Evolutionary conservation across 2,888 invertebrate genomes (phyloP).

Genomic region (Limenitis arthemis): DNA sequence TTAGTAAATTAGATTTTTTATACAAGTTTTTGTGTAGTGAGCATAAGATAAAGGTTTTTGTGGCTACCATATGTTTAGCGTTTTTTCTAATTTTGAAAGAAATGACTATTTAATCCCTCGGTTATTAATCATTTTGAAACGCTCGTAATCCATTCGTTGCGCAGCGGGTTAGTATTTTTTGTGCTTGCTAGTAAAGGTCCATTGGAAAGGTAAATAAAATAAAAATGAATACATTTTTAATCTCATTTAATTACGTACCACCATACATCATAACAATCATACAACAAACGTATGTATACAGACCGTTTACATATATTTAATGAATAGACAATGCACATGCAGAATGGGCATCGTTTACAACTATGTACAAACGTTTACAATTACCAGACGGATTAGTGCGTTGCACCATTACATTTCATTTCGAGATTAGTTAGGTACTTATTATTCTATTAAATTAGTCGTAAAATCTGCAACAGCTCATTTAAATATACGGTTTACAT

Average conservation of each 20-base stretch:
- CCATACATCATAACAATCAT: conserved; percentile 53
- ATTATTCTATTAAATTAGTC: conserved; percentile 10
- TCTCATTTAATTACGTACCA: conserved; percentile 54
- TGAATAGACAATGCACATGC: conserved; percentile 24
- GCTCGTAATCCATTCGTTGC: background rate
- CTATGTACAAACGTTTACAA: conserved; percentile 30
- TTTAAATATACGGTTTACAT: conserved; percentile 12
- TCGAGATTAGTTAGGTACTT: conserved; percentile 1
- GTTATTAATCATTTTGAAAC: conserved; percentile 8
- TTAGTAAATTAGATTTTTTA: no score
- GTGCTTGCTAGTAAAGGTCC: background rate
- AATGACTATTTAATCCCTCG: conserved; percentile 5
- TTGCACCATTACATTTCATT: conserved; percentile 7
- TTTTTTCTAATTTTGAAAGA: conserved; percentile 12
- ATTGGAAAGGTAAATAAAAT: conserved; percentile 4
- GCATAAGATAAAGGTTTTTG: conserved; percentile 6
- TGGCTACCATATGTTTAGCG: background rate
- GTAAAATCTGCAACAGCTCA: conserved; percentile 7
- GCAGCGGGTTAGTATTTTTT: conserved; percentile 9
- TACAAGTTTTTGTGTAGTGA: no score
- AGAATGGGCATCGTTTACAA: conserved; percentile 22
- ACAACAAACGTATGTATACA: conserved; percentile 40
- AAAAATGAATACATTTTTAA: conserved; percentile 28
- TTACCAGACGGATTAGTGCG: conserved; percentile 32
- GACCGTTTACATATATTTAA: conserved; percentile 25